A percentile compares a stretch with the other conserved stretches of the same genome.
Evolutionary conservation across 2,113 vertebrate species (phyloP).

Genomic region (Silurus asotus): DNA sequence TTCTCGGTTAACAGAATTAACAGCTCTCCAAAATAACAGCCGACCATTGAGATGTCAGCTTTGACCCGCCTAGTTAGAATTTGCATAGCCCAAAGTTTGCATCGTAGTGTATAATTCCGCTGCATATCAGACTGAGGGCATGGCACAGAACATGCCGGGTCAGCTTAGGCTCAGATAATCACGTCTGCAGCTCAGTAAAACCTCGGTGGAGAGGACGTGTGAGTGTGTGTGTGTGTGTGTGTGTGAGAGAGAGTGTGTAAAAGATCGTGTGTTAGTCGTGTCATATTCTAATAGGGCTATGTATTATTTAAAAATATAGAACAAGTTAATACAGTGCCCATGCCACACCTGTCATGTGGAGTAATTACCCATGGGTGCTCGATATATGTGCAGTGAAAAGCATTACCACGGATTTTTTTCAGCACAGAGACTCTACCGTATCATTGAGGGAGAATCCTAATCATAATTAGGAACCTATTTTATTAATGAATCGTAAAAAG

Average conservation of each 20-base stretch:
- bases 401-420: constrained; percentile 34
- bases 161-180: constrained; percentile 42
- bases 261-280: constrained; percentile 15
- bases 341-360: constrained; percentile 45
- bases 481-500: constrained; percentile 29
- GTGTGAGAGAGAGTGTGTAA: not conserved
- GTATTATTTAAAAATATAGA: constrained; percentile 54
- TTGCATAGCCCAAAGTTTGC: constrained; percentile 40
- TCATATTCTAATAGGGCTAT: constrained; percentile 51
- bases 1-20: constrained; percentile 36
- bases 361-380: constrained; percentile 45
- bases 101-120: constrained; percentile 42
- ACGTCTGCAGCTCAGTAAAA: constrained; percentile 30
- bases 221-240: not conserved
- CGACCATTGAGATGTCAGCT: constrained; percentile 36
- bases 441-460: constrained; percentile 14
- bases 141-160: constrained; percentile 34
- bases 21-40: constrained; percentile 42
- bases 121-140: constrained; percentile 43
- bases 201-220: constrained; percentile 4
- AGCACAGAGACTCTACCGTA: constrained; percentile 21
- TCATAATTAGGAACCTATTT: constrained; percentile 24
- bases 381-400: constrained; percentile 47
- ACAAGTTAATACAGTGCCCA: constrained; percentile 42
- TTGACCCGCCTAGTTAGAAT: constrained; percentile 45